A percentile compares a stretch with the other conserved stretches of the same genome.
Evolutionary conservation across 2,888 invertebrate genomes (phyloP).

Genomic region (Lasioglossum vierecki): DNA sequence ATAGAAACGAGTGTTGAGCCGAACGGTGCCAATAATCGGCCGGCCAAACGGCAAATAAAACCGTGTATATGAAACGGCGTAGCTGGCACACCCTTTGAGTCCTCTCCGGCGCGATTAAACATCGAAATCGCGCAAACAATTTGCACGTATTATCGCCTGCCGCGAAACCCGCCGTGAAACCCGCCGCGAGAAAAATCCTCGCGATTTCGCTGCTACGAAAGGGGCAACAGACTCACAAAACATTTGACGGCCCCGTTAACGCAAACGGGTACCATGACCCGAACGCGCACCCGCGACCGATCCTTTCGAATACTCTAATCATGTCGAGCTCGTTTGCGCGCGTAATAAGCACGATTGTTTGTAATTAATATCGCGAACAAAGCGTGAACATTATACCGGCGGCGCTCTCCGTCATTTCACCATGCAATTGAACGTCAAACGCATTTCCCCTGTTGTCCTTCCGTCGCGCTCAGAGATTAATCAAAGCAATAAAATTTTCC

Average conservation of each 20-base stretch:
- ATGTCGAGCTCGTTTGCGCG: constrained; percentile 7
- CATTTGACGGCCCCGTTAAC: background rate
- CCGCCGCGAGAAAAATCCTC: background rate
- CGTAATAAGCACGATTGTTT: constrained; percentile 15
- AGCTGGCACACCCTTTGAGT: constrained; percentile 18
- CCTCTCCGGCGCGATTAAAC: constrained; percentile 22
- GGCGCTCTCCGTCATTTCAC: constrained; percentile 6
- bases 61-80: constrained; percentile 12
- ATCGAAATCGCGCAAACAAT: constrained; percentile 13
- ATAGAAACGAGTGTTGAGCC: constrained; percentile 72
- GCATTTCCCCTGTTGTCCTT: background rate
- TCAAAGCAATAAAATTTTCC: constrained; percentile 26
- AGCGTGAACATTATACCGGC: constrained; percentile 9
- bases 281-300: background rate
- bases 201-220: background rate
- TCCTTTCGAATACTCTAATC: constrained; percentile 10
- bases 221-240: background rate
- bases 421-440: constrained; percentile 18
- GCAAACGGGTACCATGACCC: background rate
- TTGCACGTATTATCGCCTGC: constrained; percentile 13
- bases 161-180: background rate
- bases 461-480: constrained; percentile 21
- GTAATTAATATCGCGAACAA: constrained; percentile 28
- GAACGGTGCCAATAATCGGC: constrained; percentile 42
- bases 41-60: constrained; percentile 24